Evolutionary conservation across 2,888 invertebrate genomes (phyloP).

Genomic region (Tholera decimalis): DNA sequence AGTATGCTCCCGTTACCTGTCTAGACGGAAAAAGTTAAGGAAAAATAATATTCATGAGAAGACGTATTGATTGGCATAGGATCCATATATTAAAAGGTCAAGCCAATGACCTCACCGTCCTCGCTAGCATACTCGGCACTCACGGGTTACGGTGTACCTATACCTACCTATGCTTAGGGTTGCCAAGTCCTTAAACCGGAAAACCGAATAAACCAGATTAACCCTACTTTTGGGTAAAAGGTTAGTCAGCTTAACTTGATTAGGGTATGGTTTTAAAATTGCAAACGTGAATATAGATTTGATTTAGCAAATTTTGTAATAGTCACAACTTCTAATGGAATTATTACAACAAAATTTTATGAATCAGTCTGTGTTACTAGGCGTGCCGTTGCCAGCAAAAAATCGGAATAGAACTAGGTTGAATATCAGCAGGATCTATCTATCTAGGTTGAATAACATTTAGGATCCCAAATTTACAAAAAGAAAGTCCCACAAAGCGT

Average conservation of each 20-base stretch:
- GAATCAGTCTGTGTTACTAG: too few relatives aligned
- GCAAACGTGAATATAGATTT: not conserved
- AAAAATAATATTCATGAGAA: constrained; percentile 59
- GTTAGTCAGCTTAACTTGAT: not conserved
- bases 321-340: not conserved
- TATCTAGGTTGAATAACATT: not conserved
- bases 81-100: constrained; percentile 74
- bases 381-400: not conserved
- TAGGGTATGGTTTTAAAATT: not conserved
- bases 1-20: constrained; percentile 26
- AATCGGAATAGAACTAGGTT: not conserved
- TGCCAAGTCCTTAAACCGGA: not conserved
- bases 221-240: not conserved
- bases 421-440: not conserved
- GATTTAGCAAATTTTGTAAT: not conserved
- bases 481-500: too few relatives aligned
- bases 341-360: not conserved
- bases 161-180: constrained; percentile 13
- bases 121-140: constrained; percentile 54
- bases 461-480: not conserved
- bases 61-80: constrained; percentile 59
- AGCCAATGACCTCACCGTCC: constrained; percentile 81
- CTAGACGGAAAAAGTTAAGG: constrained; percentile 50
- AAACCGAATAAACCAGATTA: not conserved
- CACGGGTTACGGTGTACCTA: constrained; percentile 56